These are phyloP conservation scores for Sebastes flavidus DNA, from an alignment of 2,797 vertebrate species.

Conservation along the genomic window DNA sequence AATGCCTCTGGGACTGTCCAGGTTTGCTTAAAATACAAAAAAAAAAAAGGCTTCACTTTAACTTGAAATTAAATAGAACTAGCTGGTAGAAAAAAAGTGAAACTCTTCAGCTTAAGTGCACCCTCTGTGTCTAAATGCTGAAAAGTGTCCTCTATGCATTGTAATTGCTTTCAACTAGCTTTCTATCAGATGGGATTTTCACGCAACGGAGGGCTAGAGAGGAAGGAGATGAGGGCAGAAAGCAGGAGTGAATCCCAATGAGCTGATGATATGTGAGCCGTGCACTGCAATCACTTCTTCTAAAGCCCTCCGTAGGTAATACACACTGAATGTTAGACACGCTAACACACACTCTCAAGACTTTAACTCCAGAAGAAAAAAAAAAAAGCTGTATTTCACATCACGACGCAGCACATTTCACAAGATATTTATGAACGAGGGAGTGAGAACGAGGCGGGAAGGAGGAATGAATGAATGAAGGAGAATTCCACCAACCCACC, in stretches of 20 bases:
- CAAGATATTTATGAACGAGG: conserved; percentile 12
- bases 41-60: conserved; percentile 6
- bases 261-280: conserved; percentile 35
- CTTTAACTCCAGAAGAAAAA: not conserved
- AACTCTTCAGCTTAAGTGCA: conserved; percentile 1
- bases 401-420: conserved; percentile 25
- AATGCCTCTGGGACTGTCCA: not conserved
- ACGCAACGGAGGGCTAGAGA: conserved; percentile 27
- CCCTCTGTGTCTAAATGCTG: conserved; percentile 26
- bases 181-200: conserved; percentile 60
- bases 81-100: not conserved
- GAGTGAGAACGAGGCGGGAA: conserved; percentile 30
- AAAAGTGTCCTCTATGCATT: conserved; percentile 36
- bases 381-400: not conserved
- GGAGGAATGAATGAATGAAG: conserved; percentile 24
- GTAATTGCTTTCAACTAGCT: conserved; percentile 46
- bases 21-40: conserved; percentile 29
- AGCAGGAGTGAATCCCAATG: conserved; percentile 60
- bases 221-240: conserved; percentile 32
- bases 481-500: conserved; percentile 26
- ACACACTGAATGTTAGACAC: not conserved
- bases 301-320: conserved; percentile 2
- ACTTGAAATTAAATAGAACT: conserved; percentile 14
- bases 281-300: not conserved
- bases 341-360: not conserved